phyloP scores from a whole-genome alignment of 92 coral and sea anemone species.

The Palythoa heliodiscus region DNA sequence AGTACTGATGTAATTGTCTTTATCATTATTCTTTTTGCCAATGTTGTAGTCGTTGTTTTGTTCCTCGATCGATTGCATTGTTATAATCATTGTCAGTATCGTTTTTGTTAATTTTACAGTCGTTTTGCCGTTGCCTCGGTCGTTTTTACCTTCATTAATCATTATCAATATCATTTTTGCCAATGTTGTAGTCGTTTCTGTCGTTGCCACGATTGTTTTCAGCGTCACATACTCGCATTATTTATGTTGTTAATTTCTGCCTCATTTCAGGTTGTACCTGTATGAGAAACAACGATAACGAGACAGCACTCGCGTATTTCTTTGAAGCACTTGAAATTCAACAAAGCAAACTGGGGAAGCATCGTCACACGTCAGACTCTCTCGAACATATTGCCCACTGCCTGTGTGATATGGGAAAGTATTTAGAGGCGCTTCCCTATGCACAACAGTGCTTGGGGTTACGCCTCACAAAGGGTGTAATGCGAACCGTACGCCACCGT shows the following conservation, averaged over 20 bases:
- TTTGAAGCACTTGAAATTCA: constrained; percentile 36
- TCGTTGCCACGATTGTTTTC: too few species aligned
- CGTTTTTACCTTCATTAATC: too few species aligned
- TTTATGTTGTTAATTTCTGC: neutral
- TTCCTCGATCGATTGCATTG: too few species aligned
- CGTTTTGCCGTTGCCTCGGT: too few species aligned
- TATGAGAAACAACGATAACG: constrained; percentile 20
- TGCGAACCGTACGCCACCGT: constrained; percentile 23
- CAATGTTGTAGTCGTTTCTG: too few species aligned
- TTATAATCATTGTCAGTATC: too few species aligned
- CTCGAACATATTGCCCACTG: constrained; percentile 15
- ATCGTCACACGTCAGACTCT: constrained; percentile 19
- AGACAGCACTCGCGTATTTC: constrained; percentile 15
- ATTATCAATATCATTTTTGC: too few species aligned
- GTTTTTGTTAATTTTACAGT: too few species aligned
- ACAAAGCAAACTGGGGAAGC: constrained; percentile 17
- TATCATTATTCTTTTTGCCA: too few species aligned
- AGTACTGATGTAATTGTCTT: too few species aligned
- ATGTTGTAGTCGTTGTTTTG: too few species aligned
- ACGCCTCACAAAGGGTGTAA: constrained; percentile 10
- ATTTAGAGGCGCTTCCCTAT: constrained; percentile 23
- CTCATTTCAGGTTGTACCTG: constrained; percentile 14
- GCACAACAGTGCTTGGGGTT: constrained; percentile 21
- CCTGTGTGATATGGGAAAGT: constrained; percentile 19
- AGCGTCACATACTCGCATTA: too few species aligned